Evolutionary conservation across 2,888 invertebrate species (phyloP), one percentile per base, ranked within the genome.

Genomic region (Poecilobothrus nobilitatus): DNA sequence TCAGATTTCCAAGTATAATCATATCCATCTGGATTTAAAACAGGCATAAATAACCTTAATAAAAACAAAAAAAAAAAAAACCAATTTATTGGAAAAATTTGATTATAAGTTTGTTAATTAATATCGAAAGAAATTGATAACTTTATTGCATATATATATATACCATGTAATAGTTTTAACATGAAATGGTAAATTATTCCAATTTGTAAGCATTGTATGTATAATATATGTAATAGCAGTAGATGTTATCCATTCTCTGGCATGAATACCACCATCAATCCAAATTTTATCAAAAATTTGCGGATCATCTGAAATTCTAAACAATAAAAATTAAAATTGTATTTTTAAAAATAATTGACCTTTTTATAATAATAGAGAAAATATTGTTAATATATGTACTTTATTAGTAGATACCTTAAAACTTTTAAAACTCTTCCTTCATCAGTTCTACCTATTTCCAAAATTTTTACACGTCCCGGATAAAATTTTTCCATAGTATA

Each of bases 21-120:
- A 78, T 95, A 95, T 0, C 95, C 94, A 77, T 95, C 92, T 0
- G 93, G 92, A 78, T 92, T 92, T 74, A 89, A 79, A 1, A 92
- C 86, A 2, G 92, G 91, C 67, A 91, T 83, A 68, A 92, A 84
- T 76, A 90, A 91, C 84, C 33, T 21, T 21, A 18, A 64, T 12
- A 15, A 63, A 66, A 21, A 65, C 22, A 18, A 63, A 63, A 63
- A n/a, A n/a, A n/a, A n/a, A n/a, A n/a, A n/a, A 63, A 63, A 62
- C n/a, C 6, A 15, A 44, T n/a, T n/a, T n/a, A n/a, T n/a, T n/a
- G n/a, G n/a, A n/a, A n/a, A n/a, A n/a, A n/a, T n/a, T 37, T 37
- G 37, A 8, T 12, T 5, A 21, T n/a, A 7, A 21, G 10, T 61
- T 33, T n/a, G 4, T 12, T 12, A n/a, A n/a, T 27, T 27, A 27